A percentile compares a stretch with the other conserved stretches of the same genome.
Evolutionary conservation across 1,140 invertebrate genomes (phyloP).

Genomic region (Aphis craccivora): DNA sequence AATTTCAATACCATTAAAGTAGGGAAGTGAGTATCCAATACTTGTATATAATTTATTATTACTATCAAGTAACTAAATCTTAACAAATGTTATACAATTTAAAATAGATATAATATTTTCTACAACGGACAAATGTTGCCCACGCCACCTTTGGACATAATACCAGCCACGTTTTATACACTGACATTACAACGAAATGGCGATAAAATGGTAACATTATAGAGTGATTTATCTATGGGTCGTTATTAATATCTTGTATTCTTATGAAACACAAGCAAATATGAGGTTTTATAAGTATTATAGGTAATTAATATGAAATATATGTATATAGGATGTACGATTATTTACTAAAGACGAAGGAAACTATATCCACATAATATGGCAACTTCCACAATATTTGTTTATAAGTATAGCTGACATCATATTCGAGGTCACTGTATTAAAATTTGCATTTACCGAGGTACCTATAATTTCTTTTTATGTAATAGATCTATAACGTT

Average conservation of each 20-base stretch:
- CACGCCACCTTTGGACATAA: not conserved
- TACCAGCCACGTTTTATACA: conserved; percentile 27
- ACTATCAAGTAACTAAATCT: not conserved
- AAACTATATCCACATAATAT: conserved; percentile 68
- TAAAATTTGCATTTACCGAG: conserved; percentile 75
- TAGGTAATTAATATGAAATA: not conserved
- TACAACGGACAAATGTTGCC: not conserved
- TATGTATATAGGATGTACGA: conserved; percentile 20
- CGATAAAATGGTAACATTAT: conserved; percentile 4
- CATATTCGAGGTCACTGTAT: conserved; percentile 72
- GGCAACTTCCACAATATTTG: conserved; percentile 73
- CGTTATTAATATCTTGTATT: not conserved
- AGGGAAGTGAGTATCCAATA: not conserved
- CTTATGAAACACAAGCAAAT: not conserved
- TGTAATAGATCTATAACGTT: not conserved
- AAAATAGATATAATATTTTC: conserved; percentile 3
- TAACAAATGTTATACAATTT: not conserved
- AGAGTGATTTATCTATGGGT: not conserved
- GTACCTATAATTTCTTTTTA: conserved; percentile 62
- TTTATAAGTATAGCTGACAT: conserved; percentile 72
- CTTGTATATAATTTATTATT: not conserved
- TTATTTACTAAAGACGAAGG: conserved; percentile 22
- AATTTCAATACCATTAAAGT: not conserved
- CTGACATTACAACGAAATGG: conserved; percentile 34
- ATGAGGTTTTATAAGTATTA: not conserved